Conservation (phyloP, 1,140 invertebrate species). For the Bathynomus jamesi region DNA sequence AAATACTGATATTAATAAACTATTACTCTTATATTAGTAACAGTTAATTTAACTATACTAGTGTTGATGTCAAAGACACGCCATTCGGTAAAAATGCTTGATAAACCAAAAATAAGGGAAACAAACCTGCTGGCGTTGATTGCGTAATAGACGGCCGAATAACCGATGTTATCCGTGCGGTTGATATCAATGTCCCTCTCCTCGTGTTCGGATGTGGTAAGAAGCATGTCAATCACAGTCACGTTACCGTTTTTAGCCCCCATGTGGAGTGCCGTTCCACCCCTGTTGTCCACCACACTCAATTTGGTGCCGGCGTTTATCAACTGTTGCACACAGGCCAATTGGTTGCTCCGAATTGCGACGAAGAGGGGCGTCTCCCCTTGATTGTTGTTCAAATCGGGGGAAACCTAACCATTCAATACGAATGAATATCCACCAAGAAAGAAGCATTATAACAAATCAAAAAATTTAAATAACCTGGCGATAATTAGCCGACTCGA, state of each 20-base stretch:
- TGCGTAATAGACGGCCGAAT: slow-evolving; percentile 35
- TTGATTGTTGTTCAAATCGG: slow-evolving; percentile 33
- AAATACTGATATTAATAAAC: no score
- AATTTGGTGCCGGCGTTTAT: slow-evolving; percentile 32
- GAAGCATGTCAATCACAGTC: slow-evolving; percentile 35
- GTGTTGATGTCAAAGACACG: no score
- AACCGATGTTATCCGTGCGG: slow-evolving; percentile 33
- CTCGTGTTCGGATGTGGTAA: slow-evolving; percentile 29
- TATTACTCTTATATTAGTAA: no score
- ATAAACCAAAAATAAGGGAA: no score
- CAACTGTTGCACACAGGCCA: slow-evolving; percentile 35
- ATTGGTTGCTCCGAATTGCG: slow-evolving; percentile 34
- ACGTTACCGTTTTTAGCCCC: slow-evolving; percentile 36
- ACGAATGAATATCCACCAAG: no score
- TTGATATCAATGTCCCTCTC: slow-evolving; percentile 32
- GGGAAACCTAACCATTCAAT: slow-evolving; percentile 25
- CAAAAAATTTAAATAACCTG: no score
- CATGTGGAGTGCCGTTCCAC: slow-evolving; percentile 33
- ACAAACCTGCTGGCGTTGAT: slow-evolving; percentile 34
- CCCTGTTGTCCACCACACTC: slow-evolving; percentile 30
- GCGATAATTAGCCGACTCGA: no score
- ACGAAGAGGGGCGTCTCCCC: slow-evolving; percentile 35
- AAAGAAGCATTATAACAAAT: no score
- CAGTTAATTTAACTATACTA: no score
- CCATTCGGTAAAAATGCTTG: no score